phyloP scores from a whole-genome alignment of 2,888 invertebrate species.

The Rhingia rostrata region DNA sequence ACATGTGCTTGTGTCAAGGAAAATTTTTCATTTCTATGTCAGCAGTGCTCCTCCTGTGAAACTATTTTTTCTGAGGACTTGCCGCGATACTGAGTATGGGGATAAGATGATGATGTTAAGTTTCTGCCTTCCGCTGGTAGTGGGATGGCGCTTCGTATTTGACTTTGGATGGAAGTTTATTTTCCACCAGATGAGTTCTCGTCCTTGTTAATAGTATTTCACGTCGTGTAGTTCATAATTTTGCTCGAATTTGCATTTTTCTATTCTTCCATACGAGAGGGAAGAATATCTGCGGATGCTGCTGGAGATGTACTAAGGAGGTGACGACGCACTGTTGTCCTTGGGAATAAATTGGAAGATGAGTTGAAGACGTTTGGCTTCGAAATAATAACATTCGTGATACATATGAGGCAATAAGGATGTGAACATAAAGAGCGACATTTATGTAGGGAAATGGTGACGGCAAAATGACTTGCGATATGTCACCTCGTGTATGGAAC shows the following conservation, averaged over 20 bases:
- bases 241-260: conserved; percentile 40
- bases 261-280: background rate
- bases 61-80: conserved; percentile 29
- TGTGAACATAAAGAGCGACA: too few relatives aligned
- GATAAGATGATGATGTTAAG: conserved; percentile 57
- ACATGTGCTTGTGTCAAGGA: conserved; percentile 71
- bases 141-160: conserved; percentile 46
- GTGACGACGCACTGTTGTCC: background rate
- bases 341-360: conserved; percentile 2
- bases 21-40: conserved; percentile 67
- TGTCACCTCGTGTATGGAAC: too few relatives aligned
- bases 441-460: too few relatives aligned
- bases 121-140: conserved; percentile 33
- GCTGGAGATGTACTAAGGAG: background rate
- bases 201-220: conserved; percentile 61
- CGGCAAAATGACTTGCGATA: too few relatives aligned
- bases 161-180: conserved; percentile 67
- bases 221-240: conserved; percentile 62
- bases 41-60: conserved; percentile 57
- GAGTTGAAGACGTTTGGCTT: background rate
- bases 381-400: too few relatives aligned
- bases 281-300: background rate
- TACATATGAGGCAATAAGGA: too few relatives aligned
- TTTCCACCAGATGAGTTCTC: conserved; percentile 55
- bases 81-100: conserved; percentile 9